These are phyloP conservation scores for Neodiprion fabricii DNA, from an alignment of 1,140 invertebrate genomes.

Conservation along the genomic window DNA sequence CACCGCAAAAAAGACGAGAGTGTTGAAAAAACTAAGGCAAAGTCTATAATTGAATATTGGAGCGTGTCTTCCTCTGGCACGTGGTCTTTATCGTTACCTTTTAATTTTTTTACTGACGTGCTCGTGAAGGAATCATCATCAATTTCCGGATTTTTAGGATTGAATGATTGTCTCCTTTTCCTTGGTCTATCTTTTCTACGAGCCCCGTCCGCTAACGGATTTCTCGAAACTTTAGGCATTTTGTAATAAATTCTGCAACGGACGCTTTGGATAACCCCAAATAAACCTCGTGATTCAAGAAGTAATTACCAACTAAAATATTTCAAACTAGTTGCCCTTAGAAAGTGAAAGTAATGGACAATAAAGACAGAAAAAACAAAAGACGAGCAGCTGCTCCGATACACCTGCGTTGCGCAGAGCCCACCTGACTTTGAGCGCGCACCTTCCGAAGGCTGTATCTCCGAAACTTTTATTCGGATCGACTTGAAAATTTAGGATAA, in stretches of 20 bases:
- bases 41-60: constrained; percentile 35
- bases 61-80: constrained; percentile 14
- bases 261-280: constrained; percentile 20
- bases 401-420: too few relatives aligned
- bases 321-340: constrained; percentile 23
- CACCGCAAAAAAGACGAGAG: constrained; percentile 35
- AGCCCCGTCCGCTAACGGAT: constrained; percentile 12
- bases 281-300: constrained; percentile 21
- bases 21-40: constrained; percentile 32
- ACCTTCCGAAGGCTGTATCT: neutral
- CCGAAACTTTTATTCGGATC: too few relatives aligned
- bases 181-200: constrained; percentile 30
- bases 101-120: too few relatives aligned
- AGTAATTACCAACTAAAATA: constrained; percentile 24
- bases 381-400: too few relatives aligned
- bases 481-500: constrained; percentile 4
- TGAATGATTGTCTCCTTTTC: constrained; percentile 30
- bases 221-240: constrained; percentile 26
- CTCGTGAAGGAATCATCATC: too few relatives aligned
- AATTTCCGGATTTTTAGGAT: constrained; percentile 21
- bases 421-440: too few relatives aligned
- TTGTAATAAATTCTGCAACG: constrained; percentile 14
- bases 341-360: constrained; percentile 19
- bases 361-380: too few relatives aligned
- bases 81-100: too few relatives aligned